Conservation (phyloP, 2,797 vertebrate species). For the Myotis pilosus region DNA sequence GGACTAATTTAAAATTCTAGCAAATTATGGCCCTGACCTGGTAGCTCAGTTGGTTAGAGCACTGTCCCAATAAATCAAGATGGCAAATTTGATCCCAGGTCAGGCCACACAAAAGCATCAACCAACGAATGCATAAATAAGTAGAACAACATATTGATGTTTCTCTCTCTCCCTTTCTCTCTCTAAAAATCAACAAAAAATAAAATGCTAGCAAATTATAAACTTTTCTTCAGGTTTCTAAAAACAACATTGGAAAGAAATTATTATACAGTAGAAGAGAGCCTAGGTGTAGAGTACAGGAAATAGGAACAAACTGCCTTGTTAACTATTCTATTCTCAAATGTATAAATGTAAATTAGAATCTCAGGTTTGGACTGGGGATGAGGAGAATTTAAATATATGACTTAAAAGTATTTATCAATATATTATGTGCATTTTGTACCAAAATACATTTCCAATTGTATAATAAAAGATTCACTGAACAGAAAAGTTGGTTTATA, state of each 20-base stretch:
- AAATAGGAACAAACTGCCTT: neutral
- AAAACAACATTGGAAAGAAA: neutral
- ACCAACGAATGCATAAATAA: neutral
- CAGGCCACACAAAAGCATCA: neutral
- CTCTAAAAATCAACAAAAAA: neutral
- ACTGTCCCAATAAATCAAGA: neutral
- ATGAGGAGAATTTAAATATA: neutral
- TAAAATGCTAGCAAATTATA: neutral
- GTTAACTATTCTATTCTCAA: conserved; percentile 18
- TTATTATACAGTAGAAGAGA: neutral
- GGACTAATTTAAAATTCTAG: neutral
- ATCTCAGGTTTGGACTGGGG: neutral
- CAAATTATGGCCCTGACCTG: too few species aligned
- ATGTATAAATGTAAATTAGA: conserved; percentile 31
- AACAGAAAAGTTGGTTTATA: neutral
- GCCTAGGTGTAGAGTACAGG: neutral
- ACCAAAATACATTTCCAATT: conserved; percentile 8
- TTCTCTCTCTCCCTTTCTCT: neutral
- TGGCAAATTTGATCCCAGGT: neutral
- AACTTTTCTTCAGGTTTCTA: conserved; percentile 23
- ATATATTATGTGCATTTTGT: neutral
- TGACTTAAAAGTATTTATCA: neutral
- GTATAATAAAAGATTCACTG: neutral
- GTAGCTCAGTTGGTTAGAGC: neutral
- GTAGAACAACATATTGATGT: neutral